A percentile compares a stretch with the other conserved stretches of the same genome.
Conservation (phyloP, 1,140 invertebrate species). For the Asbolus verrucosus region DNA sequence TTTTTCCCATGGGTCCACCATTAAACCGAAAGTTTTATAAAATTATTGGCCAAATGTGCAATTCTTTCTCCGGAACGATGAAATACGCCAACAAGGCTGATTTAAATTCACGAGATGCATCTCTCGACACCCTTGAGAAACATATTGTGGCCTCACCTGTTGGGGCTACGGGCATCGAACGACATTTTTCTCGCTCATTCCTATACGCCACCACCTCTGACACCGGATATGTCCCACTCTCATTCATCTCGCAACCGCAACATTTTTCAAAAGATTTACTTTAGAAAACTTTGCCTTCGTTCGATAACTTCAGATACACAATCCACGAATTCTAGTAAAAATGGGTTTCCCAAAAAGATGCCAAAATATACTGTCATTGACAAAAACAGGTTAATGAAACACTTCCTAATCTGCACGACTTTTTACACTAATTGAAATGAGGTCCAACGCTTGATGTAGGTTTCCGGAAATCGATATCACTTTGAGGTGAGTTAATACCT, state of each 20-base stretch:
- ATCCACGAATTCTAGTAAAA: not conserved
- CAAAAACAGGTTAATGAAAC: no score
- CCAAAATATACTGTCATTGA: no score
- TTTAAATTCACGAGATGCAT: constrained; percentile 47
- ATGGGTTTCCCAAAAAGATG: not conserved
- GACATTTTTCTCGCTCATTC: constrained; percentile 36
- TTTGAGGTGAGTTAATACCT: no score
- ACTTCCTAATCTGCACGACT: no score
- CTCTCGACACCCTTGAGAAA: constrained; percentile 24
- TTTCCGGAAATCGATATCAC: no score
- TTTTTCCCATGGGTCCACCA: constrained; percentile 40
- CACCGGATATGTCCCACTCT: constrained; percentile 16
- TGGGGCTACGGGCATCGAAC: constrained; percentile 34
- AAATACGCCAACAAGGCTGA: constrained; percentile 47
- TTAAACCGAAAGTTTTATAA: constrained; percentile 49
- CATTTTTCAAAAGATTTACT: constrained; percentile 33
- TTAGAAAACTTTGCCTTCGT: constrained; percentile 25
- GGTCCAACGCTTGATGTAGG: no score
- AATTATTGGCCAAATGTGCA: constrained; percentile 48
- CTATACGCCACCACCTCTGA: not conserved
- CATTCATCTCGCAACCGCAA: constrained; percentile 33
- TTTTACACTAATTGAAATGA: no score
- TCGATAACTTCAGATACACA: constrained; percentile 17
- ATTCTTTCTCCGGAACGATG: constrained; percentile 26
- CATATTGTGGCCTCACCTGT: constrained; percentile 47